Base-by-base conservation (phyloP, 2,888 invertebrate species). In the Trichacis sp. region DNA sequence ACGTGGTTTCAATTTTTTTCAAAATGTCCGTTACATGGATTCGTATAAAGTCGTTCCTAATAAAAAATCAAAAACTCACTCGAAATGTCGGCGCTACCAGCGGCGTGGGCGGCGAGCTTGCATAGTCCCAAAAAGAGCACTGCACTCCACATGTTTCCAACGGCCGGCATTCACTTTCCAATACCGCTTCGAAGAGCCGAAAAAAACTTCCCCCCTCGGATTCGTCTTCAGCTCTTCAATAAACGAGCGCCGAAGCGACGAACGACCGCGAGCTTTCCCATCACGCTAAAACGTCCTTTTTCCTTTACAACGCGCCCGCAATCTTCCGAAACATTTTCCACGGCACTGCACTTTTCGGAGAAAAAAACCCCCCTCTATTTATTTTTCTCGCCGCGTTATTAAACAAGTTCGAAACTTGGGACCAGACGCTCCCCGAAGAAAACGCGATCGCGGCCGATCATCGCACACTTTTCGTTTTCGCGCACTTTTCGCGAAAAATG, bases 81-180 rank as follows among this genome's bases (percentile, higher is more conserved):
- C 14, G 12, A 15, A 15, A 40, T 40, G 14, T 40, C 40, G 14
- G 15, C 14, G 24, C 24, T 46, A 29, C 67, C 76, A 51, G 74
- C 74, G 66, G 72, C 74, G 71, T 76, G 73, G 60, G 68, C 74
- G 57, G 70, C 74, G 57, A 75, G 76, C 68, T 77, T 75, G 66
- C 75, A 76, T 70, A 83, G 76, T 77, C 78, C 80, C 68, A 82
- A 68, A 62, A 81, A 69, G 61, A 75, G 63, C 71, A 78, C 74
- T 70, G 76, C 70, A 76, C 74, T 78, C 81, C 81, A 81, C 82
- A 81, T 68, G 68, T 64, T 64, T 68, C 61, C 60, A 57, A 57
- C 63, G 56, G 56, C 57, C 56, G 49, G 48, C n/a, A 11, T 33
- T 33, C 43, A 24, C 46, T 20, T 24, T 18, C 4, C 24, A 29